Base-by-base conservation (phyloP, 2,113 vertebrate genomes). In the Callopanchax toddi region DNA sequence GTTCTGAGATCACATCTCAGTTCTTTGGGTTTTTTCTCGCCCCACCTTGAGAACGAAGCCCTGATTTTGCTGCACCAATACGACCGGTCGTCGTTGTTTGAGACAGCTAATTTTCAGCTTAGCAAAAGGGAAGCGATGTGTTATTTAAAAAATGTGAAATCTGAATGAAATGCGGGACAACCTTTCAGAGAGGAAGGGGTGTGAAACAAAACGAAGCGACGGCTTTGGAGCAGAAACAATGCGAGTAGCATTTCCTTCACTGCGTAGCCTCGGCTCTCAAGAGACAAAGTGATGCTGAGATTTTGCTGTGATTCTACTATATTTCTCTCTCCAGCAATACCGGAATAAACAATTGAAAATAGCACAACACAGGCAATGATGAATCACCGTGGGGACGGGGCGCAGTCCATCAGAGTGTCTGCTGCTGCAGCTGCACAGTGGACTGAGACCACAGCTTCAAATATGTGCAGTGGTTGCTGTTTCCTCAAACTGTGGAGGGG, bases 281-380 rank as follows among this genome's bases (percentile, higher is more conserved):
- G 78, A 91, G 86, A 90, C 82, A 86, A 89, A 87, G 72, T 78
- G 76, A 81, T 80, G 73, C 68, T 25, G 78, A 86, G 74, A 81
- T 76, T 89, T 83, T 84, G 34, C 79, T 73, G 62, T 67, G 72
- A 80, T 85, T 88, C 69, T 67, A 84, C 73, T 76, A 83, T 91
- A 88, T 86, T 77, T 81, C 77, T 81, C 52, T 74, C 71, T 70
- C 57, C 76, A 57, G 48, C 59, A 73, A 51, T 74, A 70, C 73
- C 81, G 79, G 81, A 70, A 86, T 86, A 87, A 89, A 86, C 83
- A 86, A 85, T 77, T 87, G 86, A 63, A 89, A 87, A 79, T 71
- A 85, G 83, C 66, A 83, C 65, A 82, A 60, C 62, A 63, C 44
- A 53, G 67, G 65, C 62, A 60, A 70, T 89, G 88, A 91, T 90